phyloP scores from a whole-genome alignment of 2,797 vertebrate genomes.

The Macropus fuliginosus region DNA sequence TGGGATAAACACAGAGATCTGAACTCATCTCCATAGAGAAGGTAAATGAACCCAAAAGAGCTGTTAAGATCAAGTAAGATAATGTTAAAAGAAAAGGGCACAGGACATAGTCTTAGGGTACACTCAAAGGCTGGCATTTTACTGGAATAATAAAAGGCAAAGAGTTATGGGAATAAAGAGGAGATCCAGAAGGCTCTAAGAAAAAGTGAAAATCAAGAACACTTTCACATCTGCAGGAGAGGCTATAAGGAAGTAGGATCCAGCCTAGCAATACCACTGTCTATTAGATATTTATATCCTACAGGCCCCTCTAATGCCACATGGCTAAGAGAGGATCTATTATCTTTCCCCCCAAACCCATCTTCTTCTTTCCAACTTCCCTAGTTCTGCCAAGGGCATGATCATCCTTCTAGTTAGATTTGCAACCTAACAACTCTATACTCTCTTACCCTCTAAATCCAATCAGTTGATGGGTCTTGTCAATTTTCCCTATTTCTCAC shows the following conservation, averaged over 20 bases:
- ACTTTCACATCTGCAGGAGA: background rate
- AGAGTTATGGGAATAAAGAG: background rate
- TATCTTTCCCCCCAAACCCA: background rate
- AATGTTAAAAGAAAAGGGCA: background rate
- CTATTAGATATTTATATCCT: too few species aligned
- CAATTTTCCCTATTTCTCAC: background rate
- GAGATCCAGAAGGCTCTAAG: background rate
- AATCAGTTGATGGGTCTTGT: background rate
- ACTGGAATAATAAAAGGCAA: background rate
- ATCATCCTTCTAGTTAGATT: background rate
- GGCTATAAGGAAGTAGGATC: background rate
- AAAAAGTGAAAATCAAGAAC: background rate
- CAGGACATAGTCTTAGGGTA: too few species aligned
- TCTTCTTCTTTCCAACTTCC: background rate
- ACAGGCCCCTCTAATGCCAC: background rate
- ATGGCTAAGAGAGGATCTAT: background rate
- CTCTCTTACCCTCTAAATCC: background rate
- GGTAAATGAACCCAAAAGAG: background rate
- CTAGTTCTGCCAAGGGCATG: background rate
- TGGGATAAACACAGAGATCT: background rate
- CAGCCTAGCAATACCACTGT: background rate
- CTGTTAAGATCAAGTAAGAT: background rate
- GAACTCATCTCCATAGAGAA: background rate
- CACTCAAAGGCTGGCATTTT: background rate
- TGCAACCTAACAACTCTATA: background rate